Evolutionary conservation across 2,888 invertebrate species (phyloP), one percentile per base, ranked within the genome.

Genomic region (Argynnis bischoffii): DNA sequence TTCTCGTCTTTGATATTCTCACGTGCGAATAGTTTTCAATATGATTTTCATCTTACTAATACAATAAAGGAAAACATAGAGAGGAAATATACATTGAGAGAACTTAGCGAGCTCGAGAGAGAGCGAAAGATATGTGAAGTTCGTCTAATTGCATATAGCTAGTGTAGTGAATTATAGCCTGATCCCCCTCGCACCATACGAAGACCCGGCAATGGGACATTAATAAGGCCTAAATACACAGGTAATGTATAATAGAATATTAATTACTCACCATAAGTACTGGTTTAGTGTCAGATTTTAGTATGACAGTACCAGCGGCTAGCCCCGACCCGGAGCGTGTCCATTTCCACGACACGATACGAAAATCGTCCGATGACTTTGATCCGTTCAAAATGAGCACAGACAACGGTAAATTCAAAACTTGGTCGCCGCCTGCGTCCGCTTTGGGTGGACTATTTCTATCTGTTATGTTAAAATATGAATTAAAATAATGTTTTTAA

Each of bases 361-460:
- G 95, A 82, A 98, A 95, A 90, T 98, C 98, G 84, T 98, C 98
- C 18, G 94, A 95, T 0, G 98, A 98, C 71, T 94, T 93, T 0
- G 96, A 95, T 0, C 98, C 98, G 88, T 98, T 98, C 65, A 98
- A 90, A 60, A 95, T 94, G 11, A 98, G 93, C 18, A 96, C 95
- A 51, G 95, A 94, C 4, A 95, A 88, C 0, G 98, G 98, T 61
- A 97, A 89, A 55, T 95, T 94, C 0, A 98, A 90, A 16, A 95
- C 95, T 81, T 95, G 95, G 87, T 98, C 97, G 0, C 96, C 97
- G 6, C 98, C 98, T 1, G 97, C 98, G 82, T 97, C 95, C 0
- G 98, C 98, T 79, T 96, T 95, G 0, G 98, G 98, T 6, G 97
- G 95, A 69, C 96, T 96, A 90, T 99, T 99, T 86, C 96, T 95